phyloP scores from a whole-genome alignment of 37 sponge, comb jelly and placozoan genomes.

The Aphrocallistes beatrix region DNA sequence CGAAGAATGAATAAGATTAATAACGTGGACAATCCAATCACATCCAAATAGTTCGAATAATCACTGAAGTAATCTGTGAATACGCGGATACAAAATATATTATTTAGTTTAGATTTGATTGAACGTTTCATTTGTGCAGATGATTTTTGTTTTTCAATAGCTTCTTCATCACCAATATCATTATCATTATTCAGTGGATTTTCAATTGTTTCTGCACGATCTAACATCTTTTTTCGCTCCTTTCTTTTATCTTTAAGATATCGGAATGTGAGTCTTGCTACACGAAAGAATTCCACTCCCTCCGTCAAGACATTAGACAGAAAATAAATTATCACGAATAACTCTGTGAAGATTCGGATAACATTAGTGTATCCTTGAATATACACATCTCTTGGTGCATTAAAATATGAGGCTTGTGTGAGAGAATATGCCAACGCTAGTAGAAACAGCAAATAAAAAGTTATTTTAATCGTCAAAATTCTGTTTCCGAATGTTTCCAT shows the following conservation, averaged over 20 bases:
- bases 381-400: background rate
- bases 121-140: background rate
- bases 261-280: background rate
- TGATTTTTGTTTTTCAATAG: too few species aligned
- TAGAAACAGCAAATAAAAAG: background rate
- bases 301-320: background rate
- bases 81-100: background rate
- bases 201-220: background rate
- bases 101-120: background rate
- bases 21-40: background rate
- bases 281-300: background rate
- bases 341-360: background rate
- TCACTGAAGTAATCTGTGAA: background rate
- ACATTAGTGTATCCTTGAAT: background rate
- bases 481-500: background rate
- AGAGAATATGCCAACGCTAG: background rate
- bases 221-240: background rate
- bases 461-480: background rate
- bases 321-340: background rate
- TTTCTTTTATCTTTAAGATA: background rate
- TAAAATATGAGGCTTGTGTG: background rate
- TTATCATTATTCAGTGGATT: background rate
- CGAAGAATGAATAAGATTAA: background rate
- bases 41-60: background rate
- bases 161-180: too few species aligned